phyloP scores from a whole-genome alignment of 2,797 vertebrate species.

The Pipistrellus pipistrellus region DNA sequence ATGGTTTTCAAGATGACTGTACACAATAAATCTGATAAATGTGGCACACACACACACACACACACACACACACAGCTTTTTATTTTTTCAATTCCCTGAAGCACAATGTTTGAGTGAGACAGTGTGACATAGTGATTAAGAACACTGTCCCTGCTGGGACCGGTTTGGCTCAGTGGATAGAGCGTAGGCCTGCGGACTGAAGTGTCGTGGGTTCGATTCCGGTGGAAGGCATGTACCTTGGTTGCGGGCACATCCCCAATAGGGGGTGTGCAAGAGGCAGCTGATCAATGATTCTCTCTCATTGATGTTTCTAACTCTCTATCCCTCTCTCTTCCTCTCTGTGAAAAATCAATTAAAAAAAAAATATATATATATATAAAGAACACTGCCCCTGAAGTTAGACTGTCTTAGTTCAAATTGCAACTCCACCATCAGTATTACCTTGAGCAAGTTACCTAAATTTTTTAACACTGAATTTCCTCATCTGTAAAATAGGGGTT shows the following conservation, averaged over 20 bases:
- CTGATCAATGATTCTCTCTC: too few species aligned
- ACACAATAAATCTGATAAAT: background rate
- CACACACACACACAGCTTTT: background rate
- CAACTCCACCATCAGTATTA: background rate
- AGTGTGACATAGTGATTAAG: background rate
- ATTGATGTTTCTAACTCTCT: too few species aligned
- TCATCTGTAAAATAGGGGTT: background rate
- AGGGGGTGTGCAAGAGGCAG: too few species aligned
- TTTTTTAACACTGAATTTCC: constrained; percentile 13
- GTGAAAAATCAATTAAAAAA: too few species aligned
- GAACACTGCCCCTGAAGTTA: background rate
- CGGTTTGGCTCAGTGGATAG: too few species aligned
- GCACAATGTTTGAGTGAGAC: background rate
- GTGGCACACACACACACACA: background rate
- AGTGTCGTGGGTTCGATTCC: too few species aligned
- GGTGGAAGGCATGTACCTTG: too few species aligned
- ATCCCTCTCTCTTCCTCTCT: too few species aligned
- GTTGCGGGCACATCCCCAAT: too few species aligned
- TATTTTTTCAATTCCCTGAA: background rate
- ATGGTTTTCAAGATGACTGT: background rate
- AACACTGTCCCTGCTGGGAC: too few species aligned
- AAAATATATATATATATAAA: too few species aligned
- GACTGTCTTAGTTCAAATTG: background rate
- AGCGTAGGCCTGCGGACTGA: too few species aligned
- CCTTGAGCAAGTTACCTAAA: background rate